Base-by-base conservation (phyloP, 2,888 invertebrate genomes). In the Rugalucina vietnamica region DNA sequence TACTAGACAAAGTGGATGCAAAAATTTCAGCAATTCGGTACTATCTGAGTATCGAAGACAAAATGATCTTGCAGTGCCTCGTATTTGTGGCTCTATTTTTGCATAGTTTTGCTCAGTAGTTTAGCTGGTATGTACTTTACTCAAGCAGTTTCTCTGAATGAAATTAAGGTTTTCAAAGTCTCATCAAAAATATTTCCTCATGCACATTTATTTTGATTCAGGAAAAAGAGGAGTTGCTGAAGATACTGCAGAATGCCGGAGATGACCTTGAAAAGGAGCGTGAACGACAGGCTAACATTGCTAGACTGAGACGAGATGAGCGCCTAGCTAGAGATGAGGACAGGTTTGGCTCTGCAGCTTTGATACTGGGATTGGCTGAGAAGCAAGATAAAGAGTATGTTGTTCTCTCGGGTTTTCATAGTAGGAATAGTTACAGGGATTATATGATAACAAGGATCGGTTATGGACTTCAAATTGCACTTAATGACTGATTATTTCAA, bases 221-320 rank as follows among this genome's bases (percentile, higher is more conserved):
- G 93, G 93, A 93, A 79, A 91, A 89, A 78, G 93, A 90, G 32
- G 91, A 89, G 21, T 76, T 93, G 24, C 81, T 93, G 50, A 81
- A 84, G 60, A 84, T 87, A 50, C 86, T 93, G 12, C 71, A 78
- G 39, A 89, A 88, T 10, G 86, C 87, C n/a, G 87, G 85, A 36
- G 89, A 91, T 76, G 82, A 87, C n/a, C 49, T 84, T 8, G 87
- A 89, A 24, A 76, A 79, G 32, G 91, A 92, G 74, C 79, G 86
- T 32, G 86, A 90, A 69, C 86, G 92, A 71, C 93, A 93, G 84
- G 76, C 88, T 14, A 84, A 90, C 54, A 84, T 93, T 50, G 88
- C 91, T 36, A 86, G 90, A 71, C 84, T 93, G 29, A 89, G 86
- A 27, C 85, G 91, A 49, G 92, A 93, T 37, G 90, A 93, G 85